A percentile compares a stretch with the other conserved stretches of the same genome.
phyloP scores from a whole-genome alignment of 2,888 invertebrate genomes.

The Lochmaea capreae region DNA sequence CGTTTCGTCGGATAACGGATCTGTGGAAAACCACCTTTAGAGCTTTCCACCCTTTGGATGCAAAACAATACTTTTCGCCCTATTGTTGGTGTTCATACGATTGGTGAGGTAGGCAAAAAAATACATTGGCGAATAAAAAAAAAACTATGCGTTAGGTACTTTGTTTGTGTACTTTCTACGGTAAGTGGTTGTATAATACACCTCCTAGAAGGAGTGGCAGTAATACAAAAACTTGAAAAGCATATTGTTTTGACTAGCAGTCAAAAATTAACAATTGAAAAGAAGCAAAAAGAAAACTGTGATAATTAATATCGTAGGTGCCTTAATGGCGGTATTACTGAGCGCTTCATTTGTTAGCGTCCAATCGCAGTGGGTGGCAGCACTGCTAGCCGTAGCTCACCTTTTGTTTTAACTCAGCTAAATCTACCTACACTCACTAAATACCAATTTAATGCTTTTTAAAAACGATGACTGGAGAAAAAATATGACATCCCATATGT shows the following conservation, averaged over 20 bases:
- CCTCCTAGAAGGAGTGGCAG: background rate
- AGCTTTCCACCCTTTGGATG: no score
- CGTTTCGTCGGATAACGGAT: no score
- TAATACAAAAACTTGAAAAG: background rate
- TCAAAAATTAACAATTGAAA: background rate
- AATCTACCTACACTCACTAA: constrained; percentile 53
- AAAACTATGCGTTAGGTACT: background rate
- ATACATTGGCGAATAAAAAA: no score
- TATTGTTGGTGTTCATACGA: no score
- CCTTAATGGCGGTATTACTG: constrained; percentile 53
- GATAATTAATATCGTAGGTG: constrained; percentile 49
- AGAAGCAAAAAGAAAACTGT: constrained; percentile 41
- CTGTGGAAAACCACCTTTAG: no score
- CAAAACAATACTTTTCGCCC: no score
- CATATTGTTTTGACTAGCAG: background rate
- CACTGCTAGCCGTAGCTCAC: constrained; percentile 49
- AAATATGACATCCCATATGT: constrained; percentile 39
- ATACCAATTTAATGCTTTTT: constrained; percentile 47
- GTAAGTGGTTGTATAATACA: background rate
- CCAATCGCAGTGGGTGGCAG: constrained; percentile 54
- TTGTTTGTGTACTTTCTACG: no score
- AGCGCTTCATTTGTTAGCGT: constrained; percentile 53
- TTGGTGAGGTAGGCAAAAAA: no score
- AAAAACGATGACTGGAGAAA: constrained; percentile 43
- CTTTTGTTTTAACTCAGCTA: constrained; percentile 54